These are phyloP conservation scores for Gryon sp. DNA, from an alignment of 1,140 invertebrate species.

Conservation along the genomic window DNA sequence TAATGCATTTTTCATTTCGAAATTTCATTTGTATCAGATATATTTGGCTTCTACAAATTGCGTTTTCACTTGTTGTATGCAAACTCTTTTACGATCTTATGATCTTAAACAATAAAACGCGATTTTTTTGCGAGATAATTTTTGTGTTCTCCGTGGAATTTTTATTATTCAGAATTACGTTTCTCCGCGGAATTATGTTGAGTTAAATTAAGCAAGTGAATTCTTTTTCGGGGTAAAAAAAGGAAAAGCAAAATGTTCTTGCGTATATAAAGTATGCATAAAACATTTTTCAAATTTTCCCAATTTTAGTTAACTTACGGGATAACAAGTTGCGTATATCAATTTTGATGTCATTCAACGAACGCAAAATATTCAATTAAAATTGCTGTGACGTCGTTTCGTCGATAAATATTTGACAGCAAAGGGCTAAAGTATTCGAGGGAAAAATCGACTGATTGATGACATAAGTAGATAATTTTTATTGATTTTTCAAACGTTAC, in stretches of 20 bases:
- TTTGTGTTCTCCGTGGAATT: too few species aligned
- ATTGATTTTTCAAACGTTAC: background rate
- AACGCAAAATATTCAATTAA: background rate
- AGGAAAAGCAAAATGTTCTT: too few species aligned
- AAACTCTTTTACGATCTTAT: too few species aligned
- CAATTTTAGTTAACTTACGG: background rate
- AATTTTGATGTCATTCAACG: conserved; percentile 10
- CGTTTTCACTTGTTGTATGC: too few species aligned
- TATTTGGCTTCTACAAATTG: background rate
- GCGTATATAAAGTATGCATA: too few species aligned
- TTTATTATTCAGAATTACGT: too few species aligned
- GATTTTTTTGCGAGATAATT: too few species aligned
- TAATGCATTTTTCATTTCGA: background rate
- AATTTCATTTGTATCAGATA: background rate
- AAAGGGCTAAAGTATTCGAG: background rate
- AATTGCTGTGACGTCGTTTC: background rate
- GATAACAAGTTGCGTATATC: background rate
- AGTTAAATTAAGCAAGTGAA: too few species aligned
- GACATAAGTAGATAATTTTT: background rate
- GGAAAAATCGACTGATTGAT: background rate
- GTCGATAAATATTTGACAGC: background rate
- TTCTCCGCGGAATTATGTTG: too few species aligned
- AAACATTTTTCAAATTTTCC: too few species aligned
- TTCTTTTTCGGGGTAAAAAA: background rate
- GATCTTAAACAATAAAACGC: too few species aligned